Percentiles rank a stretch among this genome's conserved stretches.
Conservation (phyloP, 1,140 invertebrate genomes). For the Drosophila nebulosa region DNA sequence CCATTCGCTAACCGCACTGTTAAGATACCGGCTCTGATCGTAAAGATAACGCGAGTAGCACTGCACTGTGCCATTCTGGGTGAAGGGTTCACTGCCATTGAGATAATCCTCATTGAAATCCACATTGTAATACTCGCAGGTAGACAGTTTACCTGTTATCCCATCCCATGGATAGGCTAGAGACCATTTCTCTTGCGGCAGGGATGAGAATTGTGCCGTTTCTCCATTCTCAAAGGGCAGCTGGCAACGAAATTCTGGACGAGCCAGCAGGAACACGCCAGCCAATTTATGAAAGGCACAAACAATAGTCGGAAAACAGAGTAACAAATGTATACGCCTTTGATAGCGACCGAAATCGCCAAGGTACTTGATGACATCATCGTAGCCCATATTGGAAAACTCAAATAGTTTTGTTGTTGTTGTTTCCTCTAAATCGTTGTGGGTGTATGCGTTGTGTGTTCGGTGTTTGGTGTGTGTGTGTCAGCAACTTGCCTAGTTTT, state of each 20-base stretch:
- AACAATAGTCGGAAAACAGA: constrained; percentile 87
- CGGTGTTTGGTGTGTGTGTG: neutral
- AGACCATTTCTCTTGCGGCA: constrained; percentile 81
- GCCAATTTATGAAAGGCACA: constrained; percentile 90
- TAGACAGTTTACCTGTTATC: constrained; percentile 81
- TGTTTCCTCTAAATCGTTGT: constrained; percentile 2
- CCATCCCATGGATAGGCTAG: constrained; percentile 83
- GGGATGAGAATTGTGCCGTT: constrained; percentile 80
- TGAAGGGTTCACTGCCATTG: constrained; percentile 30
- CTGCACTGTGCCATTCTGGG: constrained; percentile 32
- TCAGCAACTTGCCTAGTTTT: neutral
- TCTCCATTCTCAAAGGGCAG: constrained; percentile 84
- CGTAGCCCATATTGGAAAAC: constrained; percentile 85
- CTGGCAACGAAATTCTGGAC: constrained; percentile 84
- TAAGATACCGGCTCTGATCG: constrained; percentile 83
- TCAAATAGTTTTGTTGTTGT: constrained; percentile 45
- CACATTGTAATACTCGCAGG: constrained; percentile 82
- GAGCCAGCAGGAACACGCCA: constrained; percentile 87
- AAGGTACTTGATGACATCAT: constrained; percentile 86
- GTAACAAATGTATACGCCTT: constrained; percentile 86
- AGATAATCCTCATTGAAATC: constrained; percentile 79
- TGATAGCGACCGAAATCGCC: constrained; percentile 90
- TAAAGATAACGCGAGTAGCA: constrained; percentile 84
- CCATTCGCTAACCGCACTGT: constrained; percentile 87
- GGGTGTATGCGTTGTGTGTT: neutral